phyloP scores from a whole-genome alignment of 2,888 invertebrate species.

The Andrena trimmerana region DNA sequence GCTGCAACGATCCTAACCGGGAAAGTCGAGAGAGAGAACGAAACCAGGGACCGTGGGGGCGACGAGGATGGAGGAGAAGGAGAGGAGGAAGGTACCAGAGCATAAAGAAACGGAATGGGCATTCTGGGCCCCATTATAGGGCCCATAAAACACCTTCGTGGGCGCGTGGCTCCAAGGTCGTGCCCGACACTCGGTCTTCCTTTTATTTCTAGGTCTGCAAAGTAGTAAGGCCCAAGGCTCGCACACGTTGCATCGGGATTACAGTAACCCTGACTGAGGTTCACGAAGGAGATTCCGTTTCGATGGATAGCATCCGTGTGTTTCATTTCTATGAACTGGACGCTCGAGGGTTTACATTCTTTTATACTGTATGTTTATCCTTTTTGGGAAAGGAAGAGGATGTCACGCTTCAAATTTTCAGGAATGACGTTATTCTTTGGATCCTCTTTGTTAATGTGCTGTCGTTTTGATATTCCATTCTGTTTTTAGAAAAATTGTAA shows the following conservation, averaged over 20 bases:
- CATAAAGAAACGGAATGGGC: conserved; percentile 70
- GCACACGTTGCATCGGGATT: background rate
- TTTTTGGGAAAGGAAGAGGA: no score
- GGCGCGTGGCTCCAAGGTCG: conserved; percentile 83
- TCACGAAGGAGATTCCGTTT: background rate
- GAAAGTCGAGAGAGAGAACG: conserved; percentile 27
- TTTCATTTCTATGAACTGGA: no score
- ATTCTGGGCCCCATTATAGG: conserved; percentile 80
- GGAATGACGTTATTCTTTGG: no score
- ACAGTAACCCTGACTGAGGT: background rate
- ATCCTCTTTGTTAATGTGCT: no score
- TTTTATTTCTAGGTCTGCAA: conserved; percentile 30
- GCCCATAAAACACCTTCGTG: conserved; percentile 79
- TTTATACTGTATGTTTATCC: no score
- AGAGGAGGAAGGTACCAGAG: conserved; percentile 42
- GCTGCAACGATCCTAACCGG: conserved; percentile 35
- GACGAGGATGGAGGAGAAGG: conserved; percentile 14
- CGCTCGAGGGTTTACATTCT: no score
- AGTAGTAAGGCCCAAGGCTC: background rate
- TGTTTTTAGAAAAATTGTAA: no score
- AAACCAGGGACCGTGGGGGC: conserved; percentile 15
- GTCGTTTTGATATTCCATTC: no score
- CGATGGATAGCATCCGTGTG: no score
- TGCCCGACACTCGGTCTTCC: conserved; percentile 65
- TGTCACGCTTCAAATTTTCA: no score